Evolutionary conservation across 2,888 invertebrate genomes (phyloP).

Genomic region (Xiphydria camelus): DNA sequence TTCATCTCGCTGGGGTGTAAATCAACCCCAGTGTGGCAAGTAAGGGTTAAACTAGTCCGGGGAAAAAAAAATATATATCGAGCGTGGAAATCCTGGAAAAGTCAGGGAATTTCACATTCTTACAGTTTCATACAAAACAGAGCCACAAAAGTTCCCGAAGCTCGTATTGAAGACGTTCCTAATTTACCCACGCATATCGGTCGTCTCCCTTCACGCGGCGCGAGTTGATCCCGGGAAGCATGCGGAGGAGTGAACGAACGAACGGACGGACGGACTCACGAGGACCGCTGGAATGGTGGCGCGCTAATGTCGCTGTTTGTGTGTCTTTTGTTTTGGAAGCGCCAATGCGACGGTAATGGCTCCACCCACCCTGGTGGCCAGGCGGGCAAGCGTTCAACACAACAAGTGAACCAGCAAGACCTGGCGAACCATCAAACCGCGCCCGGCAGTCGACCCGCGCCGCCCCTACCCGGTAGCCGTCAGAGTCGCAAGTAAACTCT

Average conservation of each 20-base stretch:
- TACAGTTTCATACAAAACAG: no score
- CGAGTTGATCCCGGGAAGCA: no score
- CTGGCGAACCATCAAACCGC: background rate
- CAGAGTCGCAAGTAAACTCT: constrained; percentile 15
- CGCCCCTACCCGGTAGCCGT: constrained; percentile 5
- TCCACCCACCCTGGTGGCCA: constrained; percentile 42
- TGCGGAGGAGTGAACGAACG: background rate
- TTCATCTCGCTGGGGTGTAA: no score
- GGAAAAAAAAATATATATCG: no score
- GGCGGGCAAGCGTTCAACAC: constrained; percentile 47
- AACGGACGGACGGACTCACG: constrained; percentile 1
- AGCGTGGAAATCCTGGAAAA: no score
- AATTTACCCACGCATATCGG: no score
- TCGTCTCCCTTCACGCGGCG: no score
- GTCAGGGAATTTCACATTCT: no score
- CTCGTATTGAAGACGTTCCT: background rate
- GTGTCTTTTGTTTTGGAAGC: constrained; percentile 53
- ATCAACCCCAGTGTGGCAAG: no score
- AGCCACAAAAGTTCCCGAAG: background rate
- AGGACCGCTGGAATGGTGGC: constrained; percentile 17
- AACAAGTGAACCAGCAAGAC: constrained; percentile 39
- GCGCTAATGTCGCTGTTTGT: constrained; percentile 50
- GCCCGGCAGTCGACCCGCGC: background rate
- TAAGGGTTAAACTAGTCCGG: no score
- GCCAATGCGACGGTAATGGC: constrained; percentile 48